phyloP scores from a whole-genome alignment of 2,113 vertebrate genomes.

The Gallinago undulata region DNA sequence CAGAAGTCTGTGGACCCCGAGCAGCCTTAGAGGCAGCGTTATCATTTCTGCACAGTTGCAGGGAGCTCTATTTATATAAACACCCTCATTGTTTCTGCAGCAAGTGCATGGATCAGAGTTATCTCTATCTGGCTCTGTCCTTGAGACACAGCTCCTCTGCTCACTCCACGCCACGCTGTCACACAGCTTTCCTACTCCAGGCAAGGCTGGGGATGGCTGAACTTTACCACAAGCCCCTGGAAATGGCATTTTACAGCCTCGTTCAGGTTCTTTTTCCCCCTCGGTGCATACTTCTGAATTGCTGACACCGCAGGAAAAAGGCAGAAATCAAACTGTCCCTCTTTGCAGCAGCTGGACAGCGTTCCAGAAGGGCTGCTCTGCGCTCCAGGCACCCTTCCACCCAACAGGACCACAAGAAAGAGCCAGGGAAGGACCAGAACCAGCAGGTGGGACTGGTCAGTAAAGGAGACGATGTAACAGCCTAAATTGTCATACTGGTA shows the following conservation, averaged over 20 bases:
- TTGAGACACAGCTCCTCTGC: neutral
- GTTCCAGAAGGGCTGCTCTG: neutral
- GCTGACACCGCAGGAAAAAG: neutral
- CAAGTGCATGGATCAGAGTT: neutral
- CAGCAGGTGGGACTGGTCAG: neutral
- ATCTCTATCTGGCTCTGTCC: neutral
- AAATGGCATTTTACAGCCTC: neutral
- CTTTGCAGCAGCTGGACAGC: neutral
- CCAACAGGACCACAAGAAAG: accelerated
- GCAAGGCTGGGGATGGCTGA: neutral
- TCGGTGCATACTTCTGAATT: neutral
- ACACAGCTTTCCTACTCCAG: neutral
- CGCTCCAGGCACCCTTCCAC: accelerated
- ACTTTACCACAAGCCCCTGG: neutral
- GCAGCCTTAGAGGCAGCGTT: neutral
- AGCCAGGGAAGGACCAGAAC: neutral
- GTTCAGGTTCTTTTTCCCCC: neutral
- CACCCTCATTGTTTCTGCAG: neutral
- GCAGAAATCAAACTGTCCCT: neutral
- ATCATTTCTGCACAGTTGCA: neutral
- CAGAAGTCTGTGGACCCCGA: accelerated
- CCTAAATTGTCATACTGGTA: accelerated
- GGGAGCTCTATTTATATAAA: neutral
- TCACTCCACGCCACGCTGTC: accelerated
- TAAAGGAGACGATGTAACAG: neutral